Evolutionary conservation across 2,888 invertebrate species (phyloP), one percentile per base, ranked within the genome.

Genomic region (Sinhomidia bicolor): DNA sequence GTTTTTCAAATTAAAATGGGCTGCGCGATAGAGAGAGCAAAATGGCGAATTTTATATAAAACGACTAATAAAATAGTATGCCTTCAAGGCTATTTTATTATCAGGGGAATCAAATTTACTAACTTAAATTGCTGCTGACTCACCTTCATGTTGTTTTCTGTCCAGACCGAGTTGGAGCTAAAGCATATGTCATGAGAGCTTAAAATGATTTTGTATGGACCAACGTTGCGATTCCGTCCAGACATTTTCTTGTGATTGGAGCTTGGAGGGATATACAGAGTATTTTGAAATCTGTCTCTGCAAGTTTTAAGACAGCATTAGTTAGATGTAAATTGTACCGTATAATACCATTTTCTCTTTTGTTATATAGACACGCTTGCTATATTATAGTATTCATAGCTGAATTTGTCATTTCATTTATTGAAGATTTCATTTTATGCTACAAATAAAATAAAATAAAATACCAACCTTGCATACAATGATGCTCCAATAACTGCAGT

Each of bases 151-250:
- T 87, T 87, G 14, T 26, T 82, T 17, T 87, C 87, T 5, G 60
- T 76, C 82, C 82, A 87, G 12, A 76, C 17, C 12, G 87, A 87
- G 44, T 81, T 87, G 14, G 90, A 88, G 32, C 91, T 90, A 44
- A 91, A 90, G 76, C 89, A 88, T 74, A 91, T 90, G 85, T 91
- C 91, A 62, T 90, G 90, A 29, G 90, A 89, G 54, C 91, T 90
- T 47, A 91, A 85, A 71, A 91, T 90, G 76, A 91, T 88, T 86
- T 91, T 91, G 74, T 91, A 91, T 12, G 91, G 91, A 41, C 91
- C 91, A 41, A 90, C 81, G 71, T 89, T 86, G 20, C 91, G 90
- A 62, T 90, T 87, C 54, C 91, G 82, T 5, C 91, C 85, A 10
- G 90, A 86, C 10, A 91, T 84, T 80, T 87, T 87, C 65, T 87